These are phyloP conservation scores for Allacma fusca DNA, from an alignment of 2,888 invertebrate genomes.

Conservation along the genomic window DNA sequence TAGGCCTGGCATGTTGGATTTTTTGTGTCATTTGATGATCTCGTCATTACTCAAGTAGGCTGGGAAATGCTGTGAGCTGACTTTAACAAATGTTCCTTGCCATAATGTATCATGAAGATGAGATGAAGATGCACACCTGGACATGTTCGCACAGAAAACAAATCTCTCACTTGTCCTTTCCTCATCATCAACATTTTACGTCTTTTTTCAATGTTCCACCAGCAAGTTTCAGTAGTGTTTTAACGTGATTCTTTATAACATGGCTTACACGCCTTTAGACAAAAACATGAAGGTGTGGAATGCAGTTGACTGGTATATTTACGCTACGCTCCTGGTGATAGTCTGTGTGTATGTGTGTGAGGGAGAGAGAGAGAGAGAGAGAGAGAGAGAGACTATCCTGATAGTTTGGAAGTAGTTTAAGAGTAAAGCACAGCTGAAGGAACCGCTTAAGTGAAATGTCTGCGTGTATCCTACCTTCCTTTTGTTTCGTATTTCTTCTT, in stretches of 20 bases:
- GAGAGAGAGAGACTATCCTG: too few species aligned
- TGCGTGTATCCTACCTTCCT: conserved; percentile 4
- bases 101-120: conserved; percentile 18
- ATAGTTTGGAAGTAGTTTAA: background rate
- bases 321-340: too few species aligned
- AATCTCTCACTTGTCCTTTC: conserved; percentile 17
- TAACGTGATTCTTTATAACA: background rate
- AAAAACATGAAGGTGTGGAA: conserved; percentile 11
- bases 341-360: background rate
- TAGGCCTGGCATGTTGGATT: background rate
- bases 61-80: conserved; percentile 4
- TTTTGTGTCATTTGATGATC: conserved; percentile 4
- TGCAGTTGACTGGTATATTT: background rate
- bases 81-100: conserved; percentile 24
- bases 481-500: conserved; percentile 1
- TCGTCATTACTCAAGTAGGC: conserved; percentile 22
- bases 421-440: conserved; percentile 13
- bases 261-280: background rate
- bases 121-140: conserved; percentile 26
- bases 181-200: conserved; percentile 21
- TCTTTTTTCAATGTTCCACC: conserved; percentile 10
- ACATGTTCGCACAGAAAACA: conserved; percentile 8
- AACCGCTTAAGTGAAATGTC: conserved; percentile 12
- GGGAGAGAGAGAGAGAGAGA: background rate
- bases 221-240: conserved; percentile 7